Conservation (phyloP, 2,797 vertebrate genomes). For the Hyperoplus lanceolatus region DNA sequence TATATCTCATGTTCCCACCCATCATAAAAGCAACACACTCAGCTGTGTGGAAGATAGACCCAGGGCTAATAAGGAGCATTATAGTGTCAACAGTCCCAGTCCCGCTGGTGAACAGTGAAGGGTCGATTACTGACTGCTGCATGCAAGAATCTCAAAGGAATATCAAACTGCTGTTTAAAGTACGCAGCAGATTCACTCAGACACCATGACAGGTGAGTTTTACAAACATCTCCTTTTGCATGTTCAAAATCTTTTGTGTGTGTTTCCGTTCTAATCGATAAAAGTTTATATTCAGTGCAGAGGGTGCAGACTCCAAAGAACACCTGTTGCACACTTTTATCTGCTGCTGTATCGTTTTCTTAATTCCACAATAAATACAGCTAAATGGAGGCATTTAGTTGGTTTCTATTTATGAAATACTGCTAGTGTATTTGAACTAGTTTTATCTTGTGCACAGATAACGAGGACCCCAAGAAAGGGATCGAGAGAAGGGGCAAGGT, state of each 20-base stretch:
- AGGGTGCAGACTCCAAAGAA: not conserved
- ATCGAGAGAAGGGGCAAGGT: slow-evolving; percentile 74
- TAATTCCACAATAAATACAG: not conserved
- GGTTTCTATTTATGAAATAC: not conserved
- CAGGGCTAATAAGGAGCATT: slow-evolving; percentile 58
- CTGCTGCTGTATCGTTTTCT: not conserved
- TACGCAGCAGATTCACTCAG: slow-evolving; percentile 6
- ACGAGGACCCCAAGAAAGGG: slow-evolving; percentile 64
- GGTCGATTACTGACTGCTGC: slow-evolving; percentile 20
- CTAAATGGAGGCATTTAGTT: not conserved
- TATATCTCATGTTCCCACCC: slow-evolving; percentile 57
- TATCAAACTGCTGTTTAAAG: slow-evolving; percentile 30
- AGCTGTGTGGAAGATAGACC: slow-evolving; percentile 49
- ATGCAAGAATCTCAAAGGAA: slow-evolving; percentile 42
- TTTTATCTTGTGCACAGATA: slow-evolving; percentile 64
- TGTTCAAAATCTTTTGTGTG: not conserved
- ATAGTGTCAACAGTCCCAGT: slow-evolving; percentile 50
- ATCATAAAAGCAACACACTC: slow-evolving; percentile 75
- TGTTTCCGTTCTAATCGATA: not conserved
- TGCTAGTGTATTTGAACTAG: not conserved
- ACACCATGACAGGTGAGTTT: slow-evolving; percentile 80
- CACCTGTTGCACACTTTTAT: not conserved
- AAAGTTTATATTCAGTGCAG: not conserved
- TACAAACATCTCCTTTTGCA: slow-evolving; percentile 1
- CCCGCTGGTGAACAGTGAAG: slow-evolving; percentile 28